Evolutionary conservation across 1,140 invertebrate species (phyloP), one percentile per base, ranked within the genome.

Genomic region (Drosophila leontia): DNA sequence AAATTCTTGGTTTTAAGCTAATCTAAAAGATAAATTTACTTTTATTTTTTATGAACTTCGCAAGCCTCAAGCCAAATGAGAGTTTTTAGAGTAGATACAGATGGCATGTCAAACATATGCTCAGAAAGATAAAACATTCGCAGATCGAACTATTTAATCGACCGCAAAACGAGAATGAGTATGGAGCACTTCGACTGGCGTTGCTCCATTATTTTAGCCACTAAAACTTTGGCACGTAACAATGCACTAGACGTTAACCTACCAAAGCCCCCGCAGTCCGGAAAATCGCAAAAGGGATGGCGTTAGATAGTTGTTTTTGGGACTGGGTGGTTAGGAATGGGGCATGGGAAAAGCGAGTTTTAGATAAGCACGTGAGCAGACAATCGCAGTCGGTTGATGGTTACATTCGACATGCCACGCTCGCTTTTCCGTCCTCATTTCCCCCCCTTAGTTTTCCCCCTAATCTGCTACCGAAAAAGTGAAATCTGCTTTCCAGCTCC

Each of bases 321-420:
- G 13, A 3, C 11, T 23, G 45, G 9, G 9, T 26, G 48, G 26
- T 6, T 29, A 6, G 26, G 29, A 35, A 23, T 15, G 4, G 48
- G 32, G 32, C 12, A 5, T 41, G 50, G 23, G 15, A 35, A 48
- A 69, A 59, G 53, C 69, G 62, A 90, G 78, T 81, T 84, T 55
- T 35, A 90, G 84, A 88, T 88, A 88, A 90, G 84, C 84, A 90
- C 84, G 84, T 88, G 85, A 90, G 85, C 80, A 68, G 64, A 70
- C 75, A 76, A 75, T 68, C 75, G 59, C 48, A 80, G 42, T 48
- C 55, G 70, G 70, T 74, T 74, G 70, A 74, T 74, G 70, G 70
- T 72, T 72, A 60, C 70, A 74, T 72, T 74, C 70, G 70, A 74
- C 70, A 74, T 74, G 68, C 70, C 68, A 60, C 45, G 44, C 67